These are phyloP conservation scores for Chelon labrosus DNA, from an alignment of 2,797 vertebrate genomes.

Conservation along the genomic window DNA sequence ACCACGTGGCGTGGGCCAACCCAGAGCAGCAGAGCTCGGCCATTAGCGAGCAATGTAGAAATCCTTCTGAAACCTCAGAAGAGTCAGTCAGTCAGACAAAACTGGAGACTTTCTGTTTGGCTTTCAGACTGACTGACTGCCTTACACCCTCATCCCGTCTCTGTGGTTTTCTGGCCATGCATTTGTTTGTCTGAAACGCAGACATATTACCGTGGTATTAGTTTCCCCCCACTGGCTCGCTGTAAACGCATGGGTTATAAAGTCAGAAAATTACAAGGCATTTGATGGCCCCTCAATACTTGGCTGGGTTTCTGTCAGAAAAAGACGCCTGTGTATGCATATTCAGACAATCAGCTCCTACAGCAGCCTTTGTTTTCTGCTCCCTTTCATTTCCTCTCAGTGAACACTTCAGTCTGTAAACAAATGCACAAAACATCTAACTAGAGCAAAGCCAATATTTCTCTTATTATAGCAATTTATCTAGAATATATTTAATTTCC, in stretches of 20 bases:
- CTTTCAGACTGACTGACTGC: constrained; percentile 32
- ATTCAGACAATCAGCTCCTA: too few species aligned
- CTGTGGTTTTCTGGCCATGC: constrained; percentile 30
- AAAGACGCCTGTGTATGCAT: too few species aligned
- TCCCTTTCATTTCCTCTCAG: too few species aligned
- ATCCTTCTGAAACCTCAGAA: constrained; percentile 66
- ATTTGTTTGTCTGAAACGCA: constrained; percentile 27
- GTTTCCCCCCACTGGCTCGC: not conserved
- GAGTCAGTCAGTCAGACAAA: constrained; percentile 52
- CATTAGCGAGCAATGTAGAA: constrained; percentile 56
- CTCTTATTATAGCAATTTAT: not conserved
- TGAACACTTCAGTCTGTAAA: too few species aligned
- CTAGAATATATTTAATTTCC: too few species aligned
- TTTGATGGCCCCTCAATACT: not conserved
- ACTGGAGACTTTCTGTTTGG: constrained; percentile 38
- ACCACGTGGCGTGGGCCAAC: constrained; percentile 32
- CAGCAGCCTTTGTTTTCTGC: too few species aligned
- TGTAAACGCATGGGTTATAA: not conserved
- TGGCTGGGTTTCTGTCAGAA: too few species aligned
- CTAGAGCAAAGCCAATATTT: not conserved
- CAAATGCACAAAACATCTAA: not conserved
- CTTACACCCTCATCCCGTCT: constrained; percentile 15
- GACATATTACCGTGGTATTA: constrained; percentile 7
- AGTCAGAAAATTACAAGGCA: not conserved
- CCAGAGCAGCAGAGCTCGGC: constrained; percentile 52